Conservation (phyloP, 1,140 invertebrate genomes). For the Scaptomyza pallida region DNA sequence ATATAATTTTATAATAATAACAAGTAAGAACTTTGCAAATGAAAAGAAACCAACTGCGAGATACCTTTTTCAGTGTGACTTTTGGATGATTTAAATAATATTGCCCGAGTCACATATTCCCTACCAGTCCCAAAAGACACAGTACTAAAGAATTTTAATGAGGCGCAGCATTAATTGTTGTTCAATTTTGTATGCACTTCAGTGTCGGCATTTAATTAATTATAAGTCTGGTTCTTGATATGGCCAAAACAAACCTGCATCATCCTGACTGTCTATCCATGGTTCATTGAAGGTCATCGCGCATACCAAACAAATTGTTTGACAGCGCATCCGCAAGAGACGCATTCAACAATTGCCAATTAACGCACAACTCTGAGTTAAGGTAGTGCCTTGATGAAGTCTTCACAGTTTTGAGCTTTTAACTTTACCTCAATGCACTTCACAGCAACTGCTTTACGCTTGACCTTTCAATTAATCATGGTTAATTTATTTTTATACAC, state of each 20-base stretch:
- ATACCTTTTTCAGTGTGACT: not conserved
- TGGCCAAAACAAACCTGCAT: slow-evolving; percentile 8
- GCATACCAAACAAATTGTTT: slow-evolving; percentile 11
- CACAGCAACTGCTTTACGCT: slow-evolving; percentile 23
- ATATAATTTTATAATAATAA: slow-evolving; percentile 23
- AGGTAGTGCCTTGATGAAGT: slow-evolving; percentile 33
- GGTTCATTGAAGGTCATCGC: slow-evolving; percentile 33
- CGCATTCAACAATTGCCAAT: slow-evolving; percentile 41
- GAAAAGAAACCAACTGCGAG: not conserved
- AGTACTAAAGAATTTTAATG: slow-evolving; percentile 40
- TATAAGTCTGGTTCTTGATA: slow-evolving; percentile 21
- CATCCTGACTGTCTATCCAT: slow-evolving; percentile 18
- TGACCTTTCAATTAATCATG: slow-evolving; percentile 79
- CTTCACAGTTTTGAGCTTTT: slow-evolving; percentile 44
- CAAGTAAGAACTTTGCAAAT: not conserved
- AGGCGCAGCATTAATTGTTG: slow-evolving; percentile 59
- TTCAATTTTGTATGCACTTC: slow-evolving; percentile 49
- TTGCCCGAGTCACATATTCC: not conserved
- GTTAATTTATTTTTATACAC: slow-evolving; percentile 57
- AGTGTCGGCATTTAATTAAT: slow-evolving; percentile 50
- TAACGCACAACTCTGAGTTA: slow-evolving; percentile 28
- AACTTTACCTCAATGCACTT: slow-evolving; percentile 43
- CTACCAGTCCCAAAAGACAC: not conserved
- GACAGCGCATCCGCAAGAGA: slow-evolving; percentile 22
- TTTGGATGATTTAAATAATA: too few species aligned